phyloP scores from a whole-genome alignment of 30 jellyfish, hydroid and myxozoan genomes.

The Aurelia aurita region DNA sequence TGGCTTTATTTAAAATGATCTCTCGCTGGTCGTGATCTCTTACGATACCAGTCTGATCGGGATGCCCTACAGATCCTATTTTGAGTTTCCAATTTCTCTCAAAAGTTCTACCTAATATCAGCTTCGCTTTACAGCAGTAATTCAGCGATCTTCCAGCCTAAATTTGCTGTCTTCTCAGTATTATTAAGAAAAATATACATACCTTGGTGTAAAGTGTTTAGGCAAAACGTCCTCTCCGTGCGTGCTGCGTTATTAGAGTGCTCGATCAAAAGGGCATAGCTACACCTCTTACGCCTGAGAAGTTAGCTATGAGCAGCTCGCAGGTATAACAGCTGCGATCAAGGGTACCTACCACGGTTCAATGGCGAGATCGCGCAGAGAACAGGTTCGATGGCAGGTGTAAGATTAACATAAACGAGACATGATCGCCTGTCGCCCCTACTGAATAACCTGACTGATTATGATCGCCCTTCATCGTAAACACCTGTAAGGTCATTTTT shows the following conservation, averaged over 20 bases:
- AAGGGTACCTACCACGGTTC: slow-evolving; percentile 57
- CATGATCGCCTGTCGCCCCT: background rate
- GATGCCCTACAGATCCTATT: no score
- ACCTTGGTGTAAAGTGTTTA: no score
- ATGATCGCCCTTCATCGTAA: background rate
- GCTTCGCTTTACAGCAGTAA: no score
- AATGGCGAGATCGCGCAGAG: slow-evolving; percentile 28
- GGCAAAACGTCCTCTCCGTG: slow-evolving; percentile 49
- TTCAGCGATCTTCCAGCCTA: no score
- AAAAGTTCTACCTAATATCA: no score
- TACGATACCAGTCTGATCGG: background rate
- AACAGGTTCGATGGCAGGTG: slow-evolving; percentile 72
- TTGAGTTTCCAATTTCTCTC: no score
- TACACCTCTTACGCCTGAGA: slow-evolving; percentile 59
- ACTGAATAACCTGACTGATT: background rate
- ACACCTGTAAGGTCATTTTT: slow-evolving; percentile 44
- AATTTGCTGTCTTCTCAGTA: no score
- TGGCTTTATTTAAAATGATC: background rate
- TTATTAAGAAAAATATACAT: no score
- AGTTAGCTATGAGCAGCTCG: slow-evolving; percentile 48
- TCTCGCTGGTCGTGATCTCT: background rate
- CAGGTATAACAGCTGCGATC: slow-evolving; percentile 85
- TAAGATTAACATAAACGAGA: background rate
- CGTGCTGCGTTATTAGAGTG: slow-evolving; percentile 45
- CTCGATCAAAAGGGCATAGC: slow-evolving; percentile 48